phyloP scores from a whole-genome alignment of 2,888 invertebrate species.

The Drosophila paucipuncta region DNA sequence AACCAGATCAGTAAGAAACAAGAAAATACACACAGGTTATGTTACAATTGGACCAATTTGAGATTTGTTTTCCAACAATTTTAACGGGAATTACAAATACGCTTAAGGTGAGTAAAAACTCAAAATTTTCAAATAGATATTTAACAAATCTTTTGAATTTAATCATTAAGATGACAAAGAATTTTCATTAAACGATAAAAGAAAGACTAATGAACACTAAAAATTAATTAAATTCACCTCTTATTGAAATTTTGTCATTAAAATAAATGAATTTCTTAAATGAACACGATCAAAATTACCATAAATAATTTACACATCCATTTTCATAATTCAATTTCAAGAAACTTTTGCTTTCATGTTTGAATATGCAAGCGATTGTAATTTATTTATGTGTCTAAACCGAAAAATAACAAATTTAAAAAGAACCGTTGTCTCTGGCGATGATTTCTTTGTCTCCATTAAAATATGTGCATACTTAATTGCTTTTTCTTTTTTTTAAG shows the following conservation, averaged over 20 bases:
- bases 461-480: conserved; percentile 35
- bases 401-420: not conserved
- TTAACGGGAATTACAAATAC: conserved; percentile 21
- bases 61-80: conserved; percentile 16
- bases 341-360: conserved; percentile 29
- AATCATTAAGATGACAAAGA: not conserved
- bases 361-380: not conserved
- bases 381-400: not conserved
- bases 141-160: not conserved
- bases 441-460: conserved; percentile 9
- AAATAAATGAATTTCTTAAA: not conserved
- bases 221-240: not conserved
- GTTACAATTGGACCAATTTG: conserved; percentile 47
- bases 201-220: not conserved
- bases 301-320: not conserved
- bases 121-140: not conserved
- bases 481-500: not conserved
- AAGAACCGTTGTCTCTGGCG: conserved; percentile 14
- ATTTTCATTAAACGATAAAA: not conserved
- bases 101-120: conserved; percentile 21
- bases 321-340: not conserved
- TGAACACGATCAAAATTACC: not conserved
- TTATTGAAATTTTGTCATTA: not conserved
- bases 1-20: conserved; percentile 55
- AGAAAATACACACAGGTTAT: conserved; percentile 14